Base-by-base conservation (phyloP, 2,888 invertebrate species). In the Microplitis deprimator region DNA sequence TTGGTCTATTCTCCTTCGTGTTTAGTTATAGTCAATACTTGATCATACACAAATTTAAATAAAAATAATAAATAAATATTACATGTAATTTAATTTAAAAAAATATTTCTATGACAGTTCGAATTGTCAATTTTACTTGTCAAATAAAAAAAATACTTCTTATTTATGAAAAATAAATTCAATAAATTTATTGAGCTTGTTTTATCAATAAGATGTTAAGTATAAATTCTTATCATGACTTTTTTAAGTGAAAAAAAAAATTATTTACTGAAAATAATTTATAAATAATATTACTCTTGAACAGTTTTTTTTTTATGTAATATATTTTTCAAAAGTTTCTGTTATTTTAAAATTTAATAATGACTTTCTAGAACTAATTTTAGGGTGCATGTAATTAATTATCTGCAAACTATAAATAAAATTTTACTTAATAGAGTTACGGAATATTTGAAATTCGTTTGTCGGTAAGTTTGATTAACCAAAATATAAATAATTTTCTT, bases 1-100 rank as follows among this genome's bases (percentile, higher is more conserved):
- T 64, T 69, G 20, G 64, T 62, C 70, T 67, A 64, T 20, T 38
- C 65, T 62, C 39, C 13, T 50, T 50, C 50, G 50, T 50, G 13
- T 50, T 13, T 50, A 13, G 50, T 8, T 50, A 13, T 13, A 50
- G 5, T 5, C 8, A 13, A 50, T 13, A 50, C 50, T 50, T 50
- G 50, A 50, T 50, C 50, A 50, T 13, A 50, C 50, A 2, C 13
- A 13, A 50, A 50, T 5, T 13, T 50, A 13, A 50, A 50, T 50
- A 50, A 6, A 50, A 50, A 50, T 8, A 50, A 10, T 10, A 50
- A 50, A 50, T 50, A 8, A 10, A 50, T 50, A 10, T 50, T 4
- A 50, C 13, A 0, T 13, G 50, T 50, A 10, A 50, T 29, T 29
- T 29, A 3, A 29, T 29, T 4, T 3, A 0, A 4, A 29, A 29